Percentiles rank a stretch among this genome's conserved stretches.
Conservation (phyloP, 2,797 vertebrate genomes). For the Tapera naevia region DNA sequence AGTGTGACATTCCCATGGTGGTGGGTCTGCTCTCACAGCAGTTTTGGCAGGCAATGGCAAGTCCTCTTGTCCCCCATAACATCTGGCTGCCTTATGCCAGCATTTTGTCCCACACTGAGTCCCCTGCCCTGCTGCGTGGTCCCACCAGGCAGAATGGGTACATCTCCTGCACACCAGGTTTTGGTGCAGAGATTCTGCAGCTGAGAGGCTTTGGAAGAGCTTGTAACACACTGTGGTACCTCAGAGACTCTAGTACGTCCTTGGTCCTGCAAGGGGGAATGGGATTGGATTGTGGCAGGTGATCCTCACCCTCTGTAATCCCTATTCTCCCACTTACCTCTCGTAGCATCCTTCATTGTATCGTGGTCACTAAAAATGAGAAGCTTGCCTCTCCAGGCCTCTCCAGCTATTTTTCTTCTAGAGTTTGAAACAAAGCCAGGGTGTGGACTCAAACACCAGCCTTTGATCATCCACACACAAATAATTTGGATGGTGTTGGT, state of each 20-base stretch:
- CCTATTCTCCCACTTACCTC: neutral
- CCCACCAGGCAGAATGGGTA: neutral
- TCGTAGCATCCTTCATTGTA: neutral
- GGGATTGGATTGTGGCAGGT: neutral
- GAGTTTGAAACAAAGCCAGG: neutral
- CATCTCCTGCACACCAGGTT: neutral
- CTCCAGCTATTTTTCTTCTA: neutral
- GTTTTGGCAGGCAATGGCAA: fast-evolving
- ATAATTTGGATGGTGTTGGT: neutral
- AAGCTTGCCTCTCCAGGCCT: neutral
- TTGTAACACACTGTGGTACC: fast-evolving
- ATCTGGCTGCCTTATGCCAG: neutral
- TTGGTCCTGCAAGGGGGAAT: fast-evolving
- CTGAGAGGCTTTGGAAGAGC: neutral
- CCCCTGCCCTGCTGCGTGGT: neutral
- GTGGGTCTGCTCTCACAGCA: neutral
- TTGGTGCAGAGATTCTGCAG: neutral
- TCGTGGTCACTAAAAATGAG: neutral
- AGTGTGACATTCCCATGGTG: fast-evolving
- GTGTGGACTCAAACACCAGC: neutral
- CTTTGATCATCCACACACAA: neutral
- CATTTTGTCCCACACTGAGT: fast-evolving
- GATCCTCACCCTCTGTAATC: neutral
- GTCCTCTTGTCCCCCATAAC: neutral
- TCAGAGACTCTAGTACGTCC: fast-evolving